Evolutionary conservation across 2,888 invertebrate species (phyloP).

Genomic region (Mactromeris polynyma): DNA sequence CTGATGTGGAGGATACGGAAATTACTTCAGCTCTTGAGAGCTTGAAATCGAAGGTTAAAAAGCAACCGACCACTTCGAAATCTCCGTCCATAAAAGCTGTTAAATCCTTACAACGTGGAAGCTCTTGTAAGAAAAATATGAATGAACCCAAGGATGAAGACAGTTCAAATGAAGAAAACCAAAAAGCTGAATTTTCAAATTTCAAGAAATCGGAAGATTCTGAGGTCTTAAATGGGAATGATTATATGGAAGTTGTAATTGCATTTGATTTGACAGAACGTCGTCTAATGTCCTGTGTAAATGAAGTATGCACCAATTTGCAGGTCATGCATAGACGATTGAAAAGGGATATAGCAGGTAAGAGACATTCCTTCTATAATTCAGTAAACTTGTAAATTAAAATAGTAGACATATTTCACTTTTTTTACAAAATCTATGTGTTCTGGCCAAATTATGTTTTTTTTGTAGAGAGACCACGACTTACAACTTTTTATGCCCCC

Average conservation of each 20-base stretch:
- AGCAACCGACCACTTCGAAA: constrained; percentile 16
- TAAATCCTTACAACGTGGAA: not conserved
- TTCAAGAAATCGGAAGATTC: constrained; percentile 27
- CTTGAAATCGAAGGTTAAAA: constrained; percentile 39
- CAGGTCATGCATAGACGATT: constrained; percentile 76
- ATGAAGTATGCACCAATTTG: constrained; percentile 74
- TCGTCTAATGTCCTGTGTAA: constrained; percentile 75
- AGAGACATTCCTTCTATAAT: not conserved
- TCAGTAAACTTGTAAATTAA: no score
- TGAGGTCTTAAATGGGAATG: constrained; percentile 62
- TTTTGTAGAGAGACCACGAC: no score
- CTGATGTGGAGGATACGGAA: constrained; percentile 52
- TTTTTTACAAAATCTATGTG: no score
- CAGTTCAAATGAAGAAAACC: not conserved
- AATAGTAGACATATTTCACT: no score
- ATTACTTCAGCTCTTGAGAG: constrained; percentile 49
- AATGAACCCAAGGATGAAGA: not conserved
- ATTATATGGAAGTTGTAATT: constrained; percentile 80
- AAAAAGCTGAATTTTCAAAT: not conserved
- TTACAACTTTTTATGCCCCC: no score
- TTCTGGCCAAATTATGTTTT: no score
- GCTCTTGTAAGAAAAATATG: not conserved
- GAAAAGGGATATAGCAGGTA: constrained; percentile 79
- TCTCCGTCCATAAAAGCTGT: constrained; percentile 5
- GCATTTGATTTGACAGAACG: constrained; percentile 84